Percentiles rank a stretch among this genome's conserved stretches.
Conservation (phyloP, 1,140 invertebrate species). For the Hermatobates lingyangjiaoensis region DNA sequence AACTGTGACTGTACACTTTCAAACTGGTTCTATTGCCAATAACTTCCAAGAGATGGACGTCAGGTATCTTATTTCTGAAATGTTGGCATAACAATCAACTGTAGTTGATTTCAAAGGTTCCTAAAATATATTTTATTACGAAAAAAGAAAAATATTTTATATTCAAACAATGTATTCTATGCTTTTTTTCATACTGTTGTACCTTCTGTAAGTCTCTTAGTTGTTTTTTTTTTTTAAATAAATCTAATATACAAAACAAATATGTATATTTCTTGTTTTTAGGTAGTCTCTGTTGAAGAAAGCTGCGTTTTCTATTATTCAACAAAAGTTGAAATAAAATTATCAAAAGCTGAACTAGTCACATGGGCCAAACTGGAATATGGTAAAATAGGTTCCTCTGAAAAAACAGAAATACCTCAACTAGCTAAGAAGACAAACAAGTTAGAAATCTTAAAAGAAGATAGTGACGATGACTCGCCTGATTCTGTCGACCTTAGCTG, state of each 20-base stretch:
- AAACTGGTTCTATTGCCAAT: no score
- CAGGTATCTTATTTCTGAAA: neutral
- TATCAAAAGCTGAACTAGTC: conserved; percentile 68
- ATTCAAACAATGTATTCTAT: neutral
- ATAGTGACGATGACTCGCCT: no score
- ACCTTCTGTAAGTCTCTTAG: neutral
- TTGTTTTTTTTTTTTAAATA: neutral
- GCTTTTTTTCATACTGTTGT: neutral
- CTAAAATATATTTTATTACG: neutral
- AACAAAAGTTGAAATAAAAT: conserved; percentile 88
- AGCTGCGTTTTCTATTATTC: conserved; percentile 61
- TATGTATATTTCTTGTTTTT: neutral
- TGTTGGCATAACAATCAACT: neutral
- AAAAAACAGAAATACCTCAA: neutral
- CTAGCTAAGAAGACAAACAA: neutral
- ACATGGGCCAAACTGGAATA: conserved; percentile 63
- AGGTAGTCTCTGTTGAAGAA: conserved; percentile 48
- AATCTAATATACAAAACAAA: neutral
- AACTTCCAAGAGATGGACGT: no score
- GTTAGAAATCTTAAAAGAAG: neutral
- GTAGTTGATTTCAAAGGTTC: neutral
- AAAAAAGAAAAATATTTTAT: neutral
- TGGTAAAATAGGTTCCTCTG: neutral
- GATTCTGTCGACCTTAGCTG: conserved; percentile 6
- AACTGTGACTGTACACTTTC: no score